These are phyloP conservation scores for Aporophyla lueneburgensis DNA, from an alignment of 2,888 invertebrate genomes.

Conservation along the genomic window DNA sequence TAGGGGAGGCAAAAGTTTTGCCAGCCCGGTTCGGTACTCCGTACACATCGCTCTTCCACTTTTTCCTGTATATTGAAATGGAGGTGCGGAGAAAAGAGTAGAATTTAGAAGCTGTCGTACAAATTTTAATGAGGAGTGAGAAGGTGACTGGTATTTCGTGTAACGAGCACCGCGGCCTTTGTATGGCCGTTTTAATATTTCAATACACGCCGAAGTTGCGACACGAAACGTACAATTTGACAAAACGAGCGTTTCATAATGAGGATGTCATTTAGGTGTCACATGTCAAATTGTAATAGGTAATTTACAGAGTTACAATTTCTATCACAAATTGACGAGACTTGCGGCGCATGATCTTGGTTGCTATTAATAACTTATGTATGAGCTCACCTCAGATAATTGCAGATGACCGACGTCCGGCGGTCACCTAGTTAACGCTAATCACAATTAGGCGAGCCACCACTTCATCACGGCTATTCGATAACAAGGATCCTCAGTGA, in stretches of 20 bases:
- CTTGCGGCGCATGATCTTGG: neutral
- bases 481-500: constrained; percentile 83
- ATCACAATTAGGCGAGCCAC: constrained; percentile 85
- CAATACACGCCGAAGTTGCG: constrained; percentile 69
- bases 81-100: constrained; percentile 91
- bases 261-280: constrained; percentile 51
- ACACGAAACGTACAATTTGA: constrained; percentile 67
- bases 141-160: constrained; percentile 82
- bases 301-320: constrained; percentile 45
- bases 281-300: constrained; percentile 47
- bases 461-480: constrained; percentile 87
- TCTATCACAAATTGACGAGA: constrained; percentile 17
- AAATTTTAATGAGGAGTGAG: constrained; percentile 90
- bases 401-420: constrained; percentile 78
- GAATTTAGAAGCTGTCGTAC: constrained; percentile 90
- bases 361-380: constrained; percentile 27
- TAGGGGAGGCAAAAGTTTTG: constrained; percentile 89
- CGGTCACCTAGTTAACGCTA: constrained; percentile 81
- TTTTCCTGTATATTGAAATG: constrained; percentile 91
- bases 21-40: constrained; percentile 88
- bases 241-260: constrained; percentile 68
- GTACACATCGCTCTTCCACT: constrained; percentile 90
- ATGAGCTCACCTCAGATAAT: constrained; percentile 62
- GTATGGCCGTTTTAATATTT: constrained; percentile 80
- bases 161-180: constrained; percentile 81